These are phyloP conservation scores for Tapirus indicus DNA, from an alignment of 2,797 vertebrate genomes.

Conservation along the genomic window DNA sequence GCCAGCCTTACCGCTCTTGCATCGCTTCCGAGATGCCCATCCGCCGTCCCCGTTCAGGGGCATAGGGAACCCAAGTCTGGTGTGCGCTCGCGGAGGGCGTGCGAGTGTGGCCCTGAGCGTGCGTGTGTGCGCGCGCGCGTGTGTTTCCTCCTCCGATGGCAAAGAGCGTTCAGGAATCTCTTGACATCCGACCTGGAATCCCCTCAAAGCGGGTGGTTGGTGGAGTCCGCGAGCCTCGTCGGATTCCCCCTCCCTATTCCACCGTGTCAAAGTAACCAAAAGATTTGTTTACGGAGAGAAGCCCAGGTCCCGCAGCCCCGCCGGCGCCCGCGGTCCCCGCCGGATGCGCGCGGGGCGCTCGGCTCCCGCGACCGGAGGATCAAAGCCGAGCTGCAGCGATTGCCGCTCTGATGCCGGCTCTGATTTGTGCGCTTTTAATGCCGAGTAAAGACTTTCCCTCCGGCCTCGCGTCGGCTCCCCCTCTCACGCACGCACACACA, in stretches of 20 bases:
- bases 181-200: conserved; percentile 30
- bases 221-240: not conserved
- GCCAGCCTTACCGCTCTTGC: conserved; percentile 89
- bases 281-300: not conserved
- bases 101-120: conserved; percentile 63
- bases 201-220: conserved; percentile 1
- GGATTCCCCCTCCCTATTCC: not conserved
- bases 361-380: not conserved
- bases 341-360: conserved; percentile 67
- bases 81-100: conserved; percentile 60
- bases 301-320: conserved; percentile 67
- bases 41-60: conserved; percentile 83
- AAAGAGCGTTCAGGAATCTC: conserved; percentile 40
- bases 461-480: conserved; percentile 64
- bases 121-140: not conserved
- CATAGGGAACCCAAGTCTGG: conserved; percentile 73
- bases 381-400: conserved; percentile 77
- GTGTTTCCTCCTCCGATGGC: conserved; percentile 49
- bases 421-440: conserved; percentile 81
- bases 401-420: conserved; percentile 80
- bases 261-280: conserved; percentile 70
- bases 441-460: conserved; percentile 77
- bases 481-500: not conserved
- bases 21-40: conserved; percentile 90
- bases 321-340: conserved; percentile 21